Percentiles rank a stretch among this genome's conserved stretches.
Conservation (phyloP, 64 coral and sea anemone species). For the Actinia tenebrosa region DNA sequence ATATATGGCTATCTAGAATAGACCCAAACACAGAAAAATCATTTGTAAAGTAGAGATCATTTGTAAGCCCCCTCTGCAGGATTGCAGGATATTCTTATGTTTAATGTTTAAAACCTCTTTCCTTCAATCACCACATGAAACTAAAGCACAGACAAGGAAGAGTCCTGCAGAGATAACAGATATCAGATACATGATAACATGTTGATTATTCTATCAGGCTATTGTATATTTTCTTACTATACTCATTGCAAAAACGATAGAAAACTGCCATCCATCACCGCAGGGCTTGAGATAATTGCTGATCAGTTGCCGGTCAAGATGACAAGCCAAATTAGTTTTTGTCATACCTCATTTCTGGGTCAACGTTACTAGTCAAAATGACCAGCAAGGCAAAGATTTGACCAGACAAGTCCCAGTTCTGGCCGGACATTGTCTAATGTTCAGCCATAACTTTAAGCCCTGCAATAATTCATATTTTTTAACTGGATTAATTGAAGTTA, state of each 20-base stretch:
- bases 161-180: not conserved
- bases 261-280: not conserved
- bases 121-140: not conserved
- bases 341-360: no score
- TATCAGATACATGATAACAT: not conserved
- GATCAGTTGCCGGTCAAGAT: no score
- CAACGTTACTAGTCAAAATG: no score
- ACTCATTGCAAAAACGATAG: constrained; percentile 3
- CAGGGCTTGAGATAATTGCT: no score
- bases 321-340: no score
- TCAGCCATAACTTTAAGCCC: no score
- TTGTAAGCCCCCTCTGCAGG: not conserved
- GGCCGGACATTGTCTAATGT: no score
- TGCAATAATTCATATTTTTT: not conserved
- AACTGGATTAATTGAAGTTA: not conserved
- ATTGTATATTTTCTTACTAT: constrained; percentile 27
- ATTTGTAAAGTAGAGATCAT: not conserved
- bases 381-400: no score
- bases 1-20: constrained; percentile 10
- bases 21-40: not conserved
- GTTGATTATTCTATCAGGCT: not conserved
- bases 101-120: not conserved
- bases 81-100: not conserved
- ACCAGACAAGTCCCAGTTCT: no score
- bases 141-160: not conserved